Base-by-base conservation (phyloP, 53 echinoderm and acorn worm genomes). In the Paracentrotus lividus region DNA sequence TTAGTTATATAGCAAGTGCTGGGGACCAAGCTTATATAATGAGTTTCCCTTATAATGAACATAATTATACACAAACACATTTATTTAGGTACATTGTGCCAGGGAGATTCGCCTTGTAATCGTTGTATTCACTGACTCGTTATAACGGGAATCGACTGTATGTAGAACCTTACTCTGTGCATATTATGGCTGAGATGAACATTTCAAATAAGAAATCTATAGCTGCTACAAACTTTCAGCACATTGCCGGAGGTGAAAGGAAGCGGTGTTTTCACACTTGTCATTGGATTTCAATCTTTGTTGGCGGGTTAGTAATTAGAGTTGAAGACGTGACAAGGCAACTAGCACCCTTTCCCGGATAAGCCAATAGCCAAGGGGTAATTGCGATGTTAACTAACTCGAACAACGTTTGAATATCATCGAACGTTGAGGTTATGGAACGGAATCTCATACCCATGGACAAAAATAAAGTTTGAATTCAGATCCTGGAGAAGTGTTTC, bases 341-440 rank as follows among this genome's bases (percentile, higher is more conserved):
- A 72, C 64, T 26, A 10, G 64, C 64, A 64, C 72, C 72, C 72
- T 40, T 72, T 40, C 72, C 72, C 72, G 72, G 36, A 72, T 40
- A 72, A 36, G 40, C 72, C 20, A 14, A 38, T 40, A 40, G 72
- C 40, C 72, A 72, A n/a, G 72, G 38, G 40, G 38, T 20, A 72
- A 72, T 72, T 36, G 40, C 20, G 40, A 72, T 72, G 40, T 40
- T 40, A 36, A 72, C 36, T 38, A 72, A 72, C 38, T 38, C 40
- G 72, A 5, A 36, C 15, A 20, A 15, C 40, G 20, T 72, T 14
- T 72, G 72, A 40, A 36, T 38, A 21, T 38, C 36, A 7, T 20
- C 5, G 72, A 72, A 72, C 32, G 16, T 18, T 72, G 72, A 72
- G 72, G 72, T 36, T 72, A 72, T 36, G 72, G 72, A 72, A 72